A percentile compares a stretch with the other conserved stretches of the same genome.
phyloP scores from a whole-genome alignment of 1,140 invertebrate genomes.

The Planococcus citri region DNA sequence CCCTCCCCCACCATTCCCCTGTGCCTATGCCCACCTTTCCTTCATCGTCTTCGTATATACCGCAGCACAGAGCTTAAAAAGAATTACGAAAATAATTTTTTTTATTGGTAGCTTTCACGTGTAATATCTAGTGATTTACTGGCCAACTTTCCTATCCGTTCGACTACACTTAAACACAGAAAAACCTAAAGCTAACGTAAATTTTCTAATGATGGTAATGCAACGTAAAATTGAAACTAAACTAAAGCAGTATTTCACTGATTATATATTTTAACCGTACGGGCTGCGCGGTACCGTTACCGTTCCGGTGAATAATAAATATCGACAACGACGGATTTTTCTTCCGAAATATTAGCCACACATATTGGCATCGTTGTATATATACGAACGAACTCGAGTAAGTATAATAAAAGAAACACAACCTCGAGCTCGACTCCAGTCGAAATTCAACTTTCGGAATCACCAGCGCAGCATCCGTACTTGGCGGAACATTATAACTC shows the following conservation, averaged over 20 bases:
- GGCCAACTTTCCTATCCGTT: neutral
- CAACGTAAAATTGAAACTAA: constrained; percentile 8
- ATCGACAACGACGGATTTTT: neutral
- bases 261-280: neutral
- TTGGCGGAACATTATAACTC: too few relatives aligned
- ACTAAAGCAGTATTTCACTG: constrained; percentile 2
- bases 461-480: too few relatives aligned
- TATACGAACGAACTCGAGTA: too few relatives aligned
- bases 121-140: neutral
- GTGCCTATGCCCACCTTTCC: too few relatives aligned
- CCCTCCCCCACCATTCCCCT: too few relatives aligned
- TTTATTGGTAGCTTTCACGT: neutral
- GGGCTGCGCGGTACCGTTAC: too few relatives aligned
- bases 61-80: too few relatives aligned
- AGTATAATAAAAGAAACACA: too few relatives aligned
- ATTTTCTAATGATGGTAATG: neutral
- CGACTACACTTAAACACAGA: neutral
- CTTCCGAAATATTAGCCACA: neutral
- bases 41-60: too few relatives aligned
- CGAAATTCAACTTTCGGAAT: too few relatives aligned
- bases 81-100: neutral
- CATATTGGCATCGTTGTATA: neutral
- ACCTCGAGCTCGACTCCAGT: too few relatives aligned
- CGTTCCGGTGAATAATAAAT: neutral
- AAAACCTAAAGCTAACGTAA: neutral